These are phyloP conservation scores for Eugnorisma glareosa DNA, from an alignment of 2,888 invertebrate genomes.

Conservation along the genomic window DNA sequence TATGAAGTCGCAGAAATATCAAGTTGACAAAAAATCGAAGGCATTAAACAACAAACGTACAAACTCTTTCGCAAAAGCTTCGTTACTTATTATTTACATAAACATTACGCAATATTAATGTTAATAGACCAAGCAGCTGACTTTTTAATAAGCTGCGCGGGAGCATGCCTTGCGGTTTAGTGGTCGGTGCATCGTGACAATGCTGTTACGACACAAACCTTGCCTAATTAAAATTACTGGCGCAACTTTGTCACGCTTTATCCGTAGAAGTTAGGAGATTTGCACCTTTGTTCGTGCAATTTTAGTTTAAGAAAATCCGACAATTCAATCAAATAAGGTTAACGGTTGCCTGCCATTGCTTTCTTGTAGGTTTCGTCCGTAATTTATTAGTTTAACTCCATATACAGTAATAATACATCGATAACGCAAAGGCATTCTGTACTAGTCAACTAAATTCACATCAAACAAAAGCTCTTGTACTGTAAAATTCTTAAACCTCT, in stretches of 20 bases:
- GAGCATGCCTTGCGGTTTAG: constrained; percentile 69
- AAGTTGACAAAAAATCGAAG: no score
- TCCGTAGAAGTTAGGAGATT: constrained; percentile 23
- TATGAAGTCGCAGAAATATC: neutral
- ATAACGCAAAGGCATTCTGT: neutral
- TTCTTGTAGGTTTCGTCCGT: neutral
- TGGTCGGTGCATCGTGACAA: constrained; percentile 80
- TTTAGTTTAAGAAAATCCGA: constrained; percentile 7
- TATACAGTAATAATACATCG: neutral
- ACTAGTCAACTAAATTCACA: neutral
- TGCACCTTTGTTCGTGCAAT: constrained; percentile 31
- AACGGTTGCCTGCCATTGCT: neutral
- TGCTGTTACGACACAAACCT: constrained; percentile 74
- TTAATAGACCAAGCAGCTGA: constrained; percentile 47
- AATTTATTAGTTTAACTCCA: neutral
- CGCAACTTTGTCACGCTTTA: constrained; percentile 56
- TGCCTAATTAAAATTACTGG: constrained; percentile 79
- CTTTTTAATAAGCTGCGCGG: constrained; percentile 59
- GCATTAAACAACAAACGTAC: neutral
- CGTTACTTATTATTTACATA: constrained; percentile 32
- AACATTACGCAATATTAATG: constrained; percentile 52
- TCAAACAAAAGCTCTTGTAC: neutral
- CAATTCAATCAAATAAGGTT: constrained; percentile 8
- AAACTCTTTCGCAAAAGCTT: constrained; percentile 26
- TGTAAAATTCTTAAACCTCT: no score